Base-by-base conservation (phyloP, 2,113 vertebrate species). In the Zosterops hypoxanthus region DNA sequence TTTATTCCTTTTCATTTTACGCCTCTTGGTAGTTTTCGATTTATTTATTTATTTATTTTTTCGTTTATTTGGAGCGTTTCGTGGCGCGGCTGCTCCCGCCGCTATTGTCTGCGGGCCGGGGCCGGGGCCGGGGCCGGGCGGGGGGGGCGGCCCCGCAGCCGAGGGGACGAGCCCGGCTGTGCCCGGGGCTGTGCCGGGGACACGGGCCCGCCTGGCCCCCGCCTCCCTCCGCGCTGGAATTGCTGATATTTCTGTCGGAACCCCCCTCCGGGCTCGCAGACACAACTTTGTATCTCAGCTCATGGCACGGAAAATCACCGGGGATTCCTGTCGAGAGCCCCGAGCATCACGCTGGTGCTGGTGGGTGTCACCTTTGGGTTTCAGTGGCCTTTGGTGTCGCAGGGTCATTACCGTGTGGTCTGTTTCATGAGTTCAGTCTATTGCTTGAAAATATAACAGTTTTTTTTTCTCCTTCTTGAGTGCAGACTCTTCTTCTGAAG, bases 71-170 rank as follows among this genome's bases (percentile, higher is more conserved):
- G 10, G 1, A 9, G 70, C 1, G 18, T 71, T 71, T 21, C 33
- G 59, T 88, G 16, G 63, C 44, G 52, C 71, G 52, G 77, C 63
- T 80, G 73, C 79, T 63, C 83, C 64, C 56, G 73, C 50, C 83
- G 70, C 92, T 94, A 93, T 92, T 93, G 90, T 93, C 95, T 88
- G 86, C 86, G 84, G 81, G 82, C 75, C 50, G n/a, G 55, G 69
- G 88, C 91, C 81, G 65, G 94, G 91, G 82, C 50, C 46, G 84
- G 64, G 41, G 85, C 75, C 41, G 75, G 56, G 85, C 75, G 66
- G 91, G 64, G 87, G 59, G 15, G 90, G 66, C 53, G 84, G 76
- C 66, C 5, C n/a, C 50, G 42, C 76, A 8, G 56, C 41, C 41
- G 24, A 34, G 25, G 53, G 64, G 52, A 33, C 44, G 36, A 26